A percentile compares a stretch with the other conserved stretches of the same genome.
phyloP scores from a whole-genome alignment of 2,888 invertebrate species.

The Eudemis profundana region DNA sequence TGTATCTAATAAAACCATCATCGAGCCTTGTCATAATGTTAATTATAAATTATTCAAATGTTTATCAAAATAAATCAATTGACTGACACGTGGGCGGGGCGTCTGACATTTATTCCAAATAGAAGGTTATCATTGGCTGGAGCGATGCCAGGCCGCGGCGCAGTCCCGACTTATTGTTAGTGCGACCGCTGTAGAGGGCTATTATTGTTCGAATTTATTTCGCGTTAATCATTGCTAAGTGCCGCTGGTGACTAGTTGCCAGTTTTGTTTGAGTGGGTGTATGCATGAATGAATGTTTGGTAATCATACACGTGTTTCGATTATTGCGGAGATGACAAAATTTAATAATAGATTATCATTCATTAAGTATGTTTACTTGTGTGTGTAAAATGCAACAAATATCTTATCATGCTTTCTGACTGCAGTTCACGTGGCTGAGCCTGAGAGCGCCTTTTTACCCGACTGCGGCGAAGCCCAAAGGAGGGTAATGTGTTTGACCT shows the following conservation, averaged over 20 bases:
- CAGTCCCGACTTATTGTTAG: neutral
- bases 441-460: too few species aligned
- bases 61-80: constrained; percentile 23
- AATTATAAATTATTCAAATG: constrained; percentile 20
- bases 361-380: too few species aligned
- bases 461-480: too few species aligned
- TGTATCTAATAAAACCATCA: neutral
- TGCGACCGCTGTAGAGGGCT: neutral
- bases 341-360: too few species aligned
- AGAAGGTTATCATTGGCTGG: constrained; percentile 30
- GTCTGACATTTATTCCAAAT: constrained; percentile 24
- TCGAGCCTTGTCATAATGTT: neutral
- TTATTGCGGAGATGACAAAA: too few species aligned
- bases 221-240: constrained; percentile 19
- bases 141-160: neutral
- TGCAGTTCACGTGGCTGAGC: too few species aligned
- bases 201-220: constrained; percentile 16
- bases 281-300: constrained; percentile 16
- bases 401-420: too few species aligned
- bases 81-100: constrained; percentile 32
- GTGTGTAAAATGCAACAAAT: too few species aligned
- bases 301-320: constrained; percentile 3
- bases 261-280: constrained; percentile 26
- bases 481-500: too few species aligned
- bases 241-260: constrained; percentile 16